Evolutionary conservation across 2,113 vertebrate species (phyloP), one percentile per base, ranked within the genome.

Genomic region (Pachycephala philippinensis): DNA sequence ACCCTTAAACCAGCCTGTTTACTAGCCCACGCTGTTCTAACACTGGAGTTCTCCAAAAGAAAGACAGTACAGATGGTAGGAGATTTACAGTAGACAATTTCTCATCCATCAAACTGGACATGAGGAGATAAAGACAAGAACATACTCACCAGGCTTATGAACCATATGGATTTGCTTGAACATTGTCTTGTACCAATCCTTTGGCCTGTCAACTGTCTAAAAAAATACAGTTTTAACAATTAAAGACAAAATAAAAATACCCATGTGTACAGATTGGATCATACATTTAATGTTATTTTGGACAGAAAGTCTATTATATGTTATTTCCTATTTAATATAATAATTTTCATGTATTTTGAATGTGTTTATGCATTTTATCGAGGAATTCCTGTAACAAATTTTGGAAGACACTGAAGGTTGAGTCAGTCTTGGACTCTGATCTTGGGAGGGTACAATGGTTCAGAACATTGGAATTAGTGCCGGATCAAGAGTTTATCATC

Each of bases 161-260:
- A 99, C 99, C 98, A 99, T 99, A 97, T 99, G 99, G 94, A 99
- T 99, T 97, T 99, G 99, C 97, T 99, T 99, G 97, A 99, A 99
- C 99, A 99, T 99, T 10, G 99, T 99, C 98, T 99, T 99, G 98
- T 99, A 99, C 99, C 99, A 99, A 93, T 99, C 99, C 97, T 99
- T 99, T 0, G 99, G 99, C 95, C 99, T 97, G 97, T 99, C 99
- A 94, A 99, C 99, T 21, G 99, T 99, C 99, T 99, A 97, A 95
- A 97, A 94, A 90, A 96, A 89, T 3, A 84, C 12, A 96, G 31
- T 64, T 85, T 94, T 42, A 91, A 93, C 24, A 80, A 92, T 97
- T 96, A 97, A 68, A 1, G 17, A 75, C 24, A 71, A 86, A 76
- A 28, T 39, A n/a, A 44, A 82, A 70, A 21, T 6, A 44, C 6